A percentile compares a stretch with the other conserved stretches of the same genome.
phyloP scores from a whole-genome alignment of 2,888 invertebrate genomes.

The Adela reaumurella region DNA sequence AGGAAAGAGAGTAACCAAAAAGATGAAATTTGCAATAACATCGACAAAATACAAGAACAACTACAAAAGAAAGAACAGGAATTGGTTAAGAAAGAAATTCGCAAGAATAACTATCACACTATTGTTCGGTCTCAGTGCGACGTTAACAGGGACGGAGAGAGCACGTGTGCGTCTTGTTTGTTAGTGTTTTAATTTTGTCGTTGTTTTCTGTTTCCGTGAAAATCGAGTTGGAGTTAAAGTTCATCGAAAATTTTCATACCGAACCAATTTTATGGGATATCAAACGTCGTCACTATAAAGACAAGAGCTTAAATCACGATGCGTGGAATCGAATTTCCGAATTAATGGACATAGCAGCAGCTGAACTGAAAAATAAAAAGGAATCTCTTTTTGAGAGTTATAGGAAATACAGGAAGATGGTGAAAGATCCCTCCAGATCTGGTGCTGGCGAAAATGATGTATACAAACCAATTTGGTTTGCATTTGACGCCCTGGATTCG shows the following conservation, averaged over 20 bases:
- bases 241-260: constrained; percentile 7
- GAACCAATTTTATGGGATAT: constrained; percentile 9
- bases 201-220: constrained; percentile 4
- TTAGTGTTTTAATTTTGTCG: background rate
- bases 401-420: constrained; percentile 7
- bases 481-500: no score
- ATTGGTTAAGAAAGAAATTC: constrained; percentile 3
- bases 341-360: constrained; percentile 8
- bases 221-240: constrained; percentile 8
- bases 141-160: background rate
- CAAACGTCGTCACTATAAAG: constrained; percentile 8
- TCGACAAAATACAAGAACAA: constrained; percentile 6
- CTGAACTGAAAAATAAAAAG: constrained; percentile 11
- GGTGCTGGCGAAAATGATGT: no score
- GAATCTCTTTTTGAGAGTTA: constrained; percentile 11
- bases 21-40: constrained; percentile 7
- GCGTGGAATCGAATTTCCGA: constrained; percentile 6
- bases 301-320: constrained; percentile 7
- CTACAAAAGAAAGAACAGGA: constrained; percentile 4
- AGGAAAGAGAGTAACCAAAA: constrained; percentile 6
- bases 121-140: constrained; percentile 8
- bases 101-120: constrained; percentile 6
- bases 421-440: no score
- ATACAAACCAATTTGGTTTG: no score
- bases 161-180: background rate